phyloP scores from a whole-genome alignment of 1,140 invertebrate genomes.

The Metopolophium dirhodum region DNA sequence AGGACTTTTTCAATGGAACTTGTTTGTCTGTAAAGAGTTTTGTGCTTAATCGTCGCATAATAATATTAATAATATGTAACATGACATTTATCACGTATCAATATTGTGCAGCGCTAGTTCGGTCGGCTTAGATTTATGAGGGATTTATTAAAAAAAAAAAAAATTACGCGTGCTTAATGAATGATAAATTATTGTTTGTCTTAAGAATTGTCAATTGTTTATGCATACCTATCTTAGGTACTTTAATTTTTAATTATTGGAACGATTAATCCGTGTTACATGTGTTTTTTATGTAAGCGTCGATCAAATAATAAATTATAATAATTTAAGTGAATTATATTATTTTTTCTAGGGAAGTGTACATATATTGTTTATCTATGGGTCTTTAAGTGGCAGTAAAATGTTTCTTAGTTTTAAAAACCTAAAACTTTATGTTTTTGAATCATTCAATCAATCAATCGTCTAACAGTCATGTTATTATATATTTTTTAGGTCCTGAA shows the following conservation, averaged over 20 bases:
- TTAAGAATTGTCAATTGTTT: background rate
- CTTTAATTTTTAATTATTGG: background rate
- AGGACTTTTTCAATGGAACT: slow-evolving; percentile 28
- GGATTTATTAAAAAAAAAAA: slow-evolving; percentile 12
- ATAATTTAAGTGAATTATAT: slow-evolving; percentile 20
- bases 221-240: background rate
- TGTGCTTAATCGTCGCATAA: background rate
- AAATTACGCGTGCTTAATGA: background rate
- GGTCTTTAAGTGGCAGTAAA: background rate
- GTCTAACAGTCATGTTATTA: background rate
- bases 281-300: background rate
- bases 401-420: slow-evolving; percentile 18
- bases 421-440: background rate
- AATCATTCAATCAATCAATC: background rate
- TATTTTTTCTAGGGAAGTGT: background rate
- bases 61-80: background rate
- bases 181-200: background rate
- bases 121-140: background rate
- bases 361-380: background rate
- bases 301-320: background rate
- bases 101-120: background rate
- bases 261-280: slow-evolving; percentile 4
- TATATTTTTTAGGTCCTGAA: background rate
- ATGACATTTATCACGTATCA: slow-evolving; percentile 28
- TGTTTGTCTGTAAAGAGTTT: slow-evolving; percentile 25